A percentile compares a stretch with the other conserved stretches of the same genome.
Conservation (phyloP, 2,888 invertebrate genomes). For the Ashinkailepas kermadecensis region DNA sequence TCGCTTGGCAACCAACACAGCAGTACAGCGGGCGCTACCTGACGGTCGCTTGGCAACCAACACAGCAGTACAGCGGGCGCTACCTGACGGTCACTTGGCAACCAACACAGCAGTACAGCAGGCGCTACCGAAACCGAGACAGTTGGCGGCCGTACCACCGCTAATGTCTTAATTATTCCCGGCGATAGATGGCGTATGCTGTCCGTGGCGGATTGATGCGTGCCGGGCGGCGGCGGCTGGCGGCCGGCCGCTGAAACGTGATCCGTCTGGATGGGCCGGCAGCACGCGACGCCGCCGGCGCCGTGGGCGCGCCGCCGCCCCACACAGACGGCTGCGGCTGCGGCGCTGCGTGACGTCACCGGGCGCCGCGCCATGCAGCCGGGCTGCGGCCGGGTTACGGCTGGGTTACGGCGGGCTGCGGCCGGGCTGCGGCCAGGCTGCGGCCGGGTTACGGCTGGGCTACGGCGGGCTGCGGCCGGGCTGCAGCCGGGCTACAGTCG, state of each 20-base stretch:
- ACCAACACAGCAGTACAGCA: background rate
- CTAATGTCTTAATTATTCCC: conserved; percentile 20
- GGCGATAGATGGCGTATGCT: conserved; percentile 20
- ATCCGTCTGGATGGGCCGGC: background rate
- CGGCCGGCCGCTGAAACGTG: background rate
- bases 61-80: background rate
- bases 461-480: background rate
- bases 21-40: too few relatives aligned
- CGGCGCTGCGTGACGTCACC: background rate
- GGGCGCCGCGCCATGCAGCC: background rate
- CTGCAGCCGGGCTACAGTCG: background rate
- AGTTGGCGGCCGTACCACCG: background rate
- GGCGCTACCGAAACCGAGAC: background rate
- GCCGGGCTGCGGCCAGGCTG: background rate
- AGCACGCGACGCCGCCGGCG: conserved; percentile 7
- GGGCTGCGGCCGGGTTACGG: background rate
- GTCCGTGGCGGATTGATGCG: conserved; percentile 1
- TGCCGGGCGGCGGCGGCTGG: conserved; percentile 2
- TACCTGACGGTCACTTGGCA: background rate
- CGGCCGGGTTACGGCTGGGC: background rate
- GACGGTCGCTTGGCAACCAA: background rate
- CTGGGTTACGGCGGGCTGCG: too few relatives aligned
- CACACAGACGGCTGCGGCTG: background rate
- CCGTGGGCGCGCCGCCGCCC: background rate
- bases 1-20: too few relatives aligned